Percentiles rank a stretch among this genome's conserved stretches.
These are phyloP conservation scores for Eristalinus aeneus DNA, from an alignment of 2,888 invertebrate species.

Conservation along the genomic window DNA sequence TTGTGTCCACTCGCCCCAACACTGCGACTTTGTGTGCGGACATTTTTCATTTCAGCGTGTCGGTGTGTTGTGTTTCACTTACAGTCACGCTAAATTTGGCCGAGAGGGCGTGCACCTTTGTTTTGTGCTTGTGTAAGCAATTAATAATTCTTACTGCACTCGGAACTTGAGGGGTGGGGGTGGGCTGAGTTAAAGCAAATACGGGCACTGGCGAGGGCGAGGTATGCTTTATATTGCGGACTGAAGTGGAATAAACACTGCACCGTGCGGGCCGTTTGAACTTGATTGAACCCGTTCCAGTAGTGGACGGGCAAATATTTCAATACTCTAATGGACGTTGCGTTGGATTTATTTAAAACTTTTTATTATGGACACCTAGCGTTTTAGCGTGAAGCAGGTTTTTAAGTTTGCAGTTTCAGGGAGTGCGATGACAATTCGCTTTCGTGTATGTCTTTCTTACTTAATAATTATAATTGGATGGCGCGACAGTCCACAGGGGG, in stretches of 20 bases:
- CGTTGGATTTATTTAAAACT: not conserved
- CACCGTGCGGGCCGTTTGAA: not conserved
- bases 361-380: too few relatives aligned
- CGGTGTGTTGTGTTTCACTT: slow-evolving; percentile 37
- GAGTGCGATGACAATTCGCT: too few relatives aligned
- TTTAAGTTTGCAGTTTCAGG: too few relatives aligned
- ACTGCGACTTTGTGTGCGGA: not conserved
- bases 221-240: not conserved
- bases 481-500: too few relatives aligned
- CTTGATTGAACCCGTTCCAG: not conserved
- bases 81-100: slow-evolving; percentile 49
- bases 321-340: not conserved
- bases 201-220: not conserved
- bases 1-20: not conserved
- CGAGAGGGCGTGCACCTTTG: slow-evolving; percentile 28
- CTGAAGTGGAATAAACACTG: slow-evolving; percentile 1
- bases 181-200: not conserved
- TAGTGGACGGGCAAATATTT: not conserved
- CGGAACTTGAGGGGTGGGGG: not conserved
- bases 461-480: too few relatives aligned
- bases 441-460: too few relatives aligned
- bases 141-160: slow-evolving; percentile 41
- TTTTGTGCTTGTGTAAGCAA: slow-evolving; percentile 36
- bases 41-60: slow-evolving; percentile 36
- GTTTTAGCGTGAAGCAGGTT: too few relatives aligned